Base-by-base conservation (phyloP, 1,140 invertebrate species). In the Pogonus chalceus region DNA sequence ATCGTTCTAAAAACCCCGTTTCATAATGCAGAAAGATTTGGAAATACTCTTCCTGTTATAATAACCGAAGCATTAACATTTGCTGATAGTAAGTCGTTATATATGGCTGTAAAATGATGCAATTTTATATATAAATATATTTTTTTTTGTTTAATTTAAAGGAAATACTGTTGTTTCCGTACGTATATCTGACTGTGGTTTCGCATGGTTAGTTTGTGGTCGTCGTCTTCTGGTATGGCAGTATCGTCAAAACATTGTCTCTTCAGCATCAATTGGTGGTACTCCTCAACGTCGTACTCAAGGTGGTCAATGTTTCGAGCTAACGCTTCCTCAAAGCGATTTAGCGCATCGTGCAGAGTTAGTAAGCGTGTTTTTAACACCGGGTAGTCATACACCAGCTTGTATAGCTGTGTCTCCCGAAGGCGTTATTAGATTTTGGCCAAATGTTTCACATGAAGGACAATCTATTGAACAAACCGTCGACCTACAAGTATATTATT, bases 381-480 rank as follows among this genome's bases (percentile, higher is more conserved):
- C 49, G 52, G 59, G 54, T 2, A 61, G 56, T 54, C 51, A 56
- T 77, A 79, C 84, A 58, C 87, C 92, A 22, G 85, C 88, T 9
- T 94, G 91, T 64, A 83, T 96, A 59, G 92, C 92, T 35, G 90
- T 94, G 0, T 95, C 92, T 10, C 92, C 93, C 21, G 92, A 95
- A 68, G 94, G 92, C n/a, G 37, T 43, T 43, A 43, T 43, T 12
- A 43, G 92, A 14, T 96, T 89, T 68, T 97, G 94, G 94, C 77
- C 88, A 0, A 90, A 84, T 23, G 83, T 96, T 35, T 84, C 88
- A 0, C 90, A 95, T 63, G 91, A 94, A 64, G 84, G 84, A 2
- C 82, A 83, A 7, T 92, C 85, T n/a, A 77, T 85, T 12, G 92
- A 96, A 71, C 81, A 86, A 21, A 86, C 79, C 59, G 84, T 88